Evolutionary conservation across 92 coral and sea anemone genomes (phyloP), one percentile per base, ranked within the genome.

Genomic region (Porites lobata): DNA sequence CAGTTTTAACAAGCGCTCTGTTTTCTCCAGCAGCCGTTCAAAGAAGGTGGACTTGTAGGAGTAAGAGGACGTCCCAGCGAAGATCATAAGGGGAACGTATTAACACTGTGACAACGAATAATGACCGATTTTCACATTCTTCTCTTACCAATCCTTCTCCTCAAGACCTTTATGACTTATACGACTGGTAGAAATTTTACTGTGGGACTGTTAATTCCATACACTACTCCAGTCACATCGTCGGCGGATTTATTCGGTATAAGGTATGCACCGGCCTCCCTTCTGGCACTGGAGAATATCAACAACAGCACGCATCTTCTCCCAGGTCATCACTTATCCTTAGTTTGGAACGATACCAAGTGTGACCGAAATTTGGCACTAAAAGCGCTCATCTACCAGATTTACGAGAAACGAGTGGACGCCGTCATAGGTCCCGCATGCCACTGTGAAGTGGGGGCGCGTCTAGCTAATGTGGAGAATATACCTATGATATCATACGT

Each of bases 341-440:
- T 91, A 54, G 69, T 88, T 56, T 92, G 96, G 84, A 89, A 86
- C 78, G 87, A 85, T 47, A 90, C 93, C 26, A 6, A 6, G 62
- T 93, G 96, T 54, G 26, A 82, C 9, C 92, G 83, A 29, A 84
- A 77, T 12, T 21, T 43, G 19, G 77, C 91, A 50, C 81, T 91
- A 26, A 26, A 77, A 66, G 85, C 83, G 6, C 17, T 91, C 85
- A 24, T 70, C 2, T 50, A 91, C 50, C 92, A 82, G 61, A 11
- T 90, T 11, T 53, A 38, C 74, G 71, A 77, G 19, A 79, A 65
- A 18, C 86, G 90, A 10, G 98, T 89, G 18, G 72, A 84, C 81
- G 99, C 92, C 53, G 92, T 96, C 54, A 91, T 98, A 52, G 99
- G 99, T 1, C 98, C 99, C 6, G 99, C 94, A 19, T 96, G 94